A percentile compares a stretch with the other conserved stretches of the same genome.
These are phyloP conservation scores for Darevskia mixta DNA, from an alignment of 2,797 vertebrate genomes.

Conservation along the genomic window DNA sequence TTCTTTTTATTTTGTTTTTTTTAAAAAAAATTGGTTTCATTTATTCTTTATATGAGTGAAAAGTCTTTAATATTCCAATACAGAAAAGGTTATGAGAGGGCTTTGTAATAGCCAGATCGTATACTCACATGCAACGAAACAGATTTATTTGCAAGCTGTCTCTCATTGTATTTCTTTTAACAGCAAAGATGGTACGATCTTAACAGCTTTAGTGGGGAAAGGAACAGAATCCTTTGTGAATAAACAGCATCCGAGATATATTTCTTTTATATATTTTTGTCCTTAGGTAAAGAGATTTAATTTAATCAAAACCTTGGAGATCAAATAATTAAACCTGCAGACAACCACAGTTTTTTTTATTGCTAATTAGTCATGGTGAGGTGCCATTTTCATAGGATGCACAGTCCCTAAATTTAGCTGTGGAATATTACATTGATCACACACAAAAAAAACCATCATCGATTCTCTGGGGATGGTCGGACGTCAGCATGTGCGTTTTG, in stretches of 20 bases:
- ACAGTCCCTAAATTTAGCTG: conserved; percentile 82
- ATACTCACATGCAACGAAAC: conserved; percentile 36
- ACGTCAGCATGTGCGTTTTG: conserved; percentile 74
- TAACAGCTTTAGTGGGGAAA: conserved; percentile 65
- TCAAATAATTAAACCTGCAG: conserved; percentile 81
- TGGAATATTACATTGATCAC: conserved; percentile 82
- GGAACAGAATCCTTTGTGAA: conserved; percentile 70
- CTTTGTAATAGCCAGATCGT: conserved; percentile 54
- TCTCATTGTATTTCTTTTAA: conserved; percentile 65
- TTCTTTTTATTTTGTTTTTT: conserved; percentile 30
- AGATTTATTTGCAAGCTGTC: conserved; percentile 65
- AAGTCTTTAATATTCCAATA: conserved; percentile 40
- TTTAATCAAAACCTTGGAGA: conserved; percentile 80
- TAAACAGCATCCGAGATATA: conserved; percentile 57
- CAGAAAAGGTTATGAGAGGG: conserved; percentile 19
- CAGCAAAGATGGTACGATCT: conserved; percentile 67
- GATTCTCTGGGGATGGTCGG: conserved; percentile 78
- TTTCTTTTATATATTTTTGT: conserved; percentile 52
- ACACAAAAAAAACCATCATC: conserved; percentile 72
- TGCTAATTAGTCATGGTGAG: conserved; percentile 82
- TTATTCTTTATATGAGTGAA: not conserved
- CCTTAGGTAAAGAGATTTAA: conserved; percentile 73
- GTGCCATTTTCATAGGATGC: conserved; percentile 80
- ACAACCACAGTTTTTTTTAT: conserved; percentile 74
- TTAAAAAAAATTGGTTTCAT: conserved; percentile 6